These are phyloP conservation scores for Cheirogaleus major DNA, from an alignment of 2,797 vertebrate genomes.

Conservation along the genomic window DNA sequence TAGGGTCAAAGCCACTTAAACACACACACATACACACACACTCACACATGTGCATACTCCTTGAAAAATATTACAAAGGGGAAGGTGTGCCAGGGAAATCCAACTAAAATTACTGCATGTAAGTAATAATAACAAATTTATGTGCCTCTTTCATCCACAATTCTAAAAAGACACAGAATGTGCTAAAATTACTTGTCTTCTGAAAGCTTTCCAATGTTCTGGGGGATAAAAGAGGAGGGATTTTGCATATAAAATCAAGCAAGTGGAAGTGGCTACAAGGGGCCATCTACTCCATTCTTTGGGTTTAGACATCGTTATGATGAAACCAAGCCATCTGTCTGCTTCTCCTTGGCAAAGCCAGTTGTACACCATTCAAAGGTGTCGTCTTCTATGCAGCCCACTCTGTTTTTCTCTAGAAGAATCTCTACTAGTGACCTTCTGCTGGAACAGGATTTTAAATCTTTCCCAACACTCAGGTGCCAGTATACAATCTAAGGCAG, in stretches of 20 bases:
- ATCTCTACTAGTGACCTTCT: neutral
- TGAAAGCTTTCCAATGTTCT: conserved; percentile 58
- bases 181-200: conserved; percentile 62
- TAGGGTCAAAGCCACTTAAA: conserved; percentile 66
- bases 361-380: neutral
- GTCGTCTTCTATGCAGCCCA: neutral
- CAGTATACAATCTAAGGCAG: neutral
- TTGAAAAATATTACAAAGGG: conserved; percentile 72
- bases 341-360: neutral
- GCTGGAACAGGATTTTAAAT: neutral
- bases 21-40: conserved; percentile 10
- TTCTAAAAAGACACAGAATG: conserved; percentile 59
- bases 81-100: conserved; percentile 73
- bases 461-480: neutral
- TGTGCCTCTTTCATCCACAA: conserved; percentile 68
- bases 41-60: conserved; percentile 27
- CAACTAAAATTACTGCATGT: conserved; percentile 54
- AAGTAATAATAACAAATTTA: conserved; percentile 71
- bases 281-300: neutral
- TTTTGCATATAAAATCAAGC: conserved; percentile 21
- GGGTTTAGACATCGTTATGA: neutral
- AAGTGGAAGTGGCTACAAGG: neutral
- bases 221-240: conserved; percentile 13
- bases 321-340: neutral
- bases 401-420: neutral